phyloP scores from a whole-genome alignment of 2,797 vertebrate species.

The Holocentrus rufus region DNA sequence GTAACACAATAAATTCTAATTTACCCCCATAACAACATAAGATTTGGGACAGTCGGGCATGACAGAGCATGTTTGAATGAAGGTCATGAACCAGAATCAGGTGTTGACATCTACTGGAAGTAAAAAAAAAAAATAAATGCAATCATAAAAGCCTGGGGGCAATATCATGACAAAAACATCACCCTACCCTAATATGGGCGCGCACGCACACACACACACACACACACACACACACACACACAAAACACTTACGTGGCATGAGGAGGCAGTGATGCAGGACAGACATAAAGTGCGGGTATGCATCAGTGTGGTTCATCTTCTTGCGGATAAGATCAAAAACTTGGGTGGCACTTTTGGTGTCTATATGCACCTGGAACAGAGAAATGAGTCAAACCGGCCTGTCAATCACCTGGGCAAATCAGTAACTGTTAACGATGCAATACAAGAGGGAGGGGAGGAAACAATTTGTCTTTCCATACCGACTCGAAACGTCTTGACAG shows the following conservation, averaged over 20 bases:
- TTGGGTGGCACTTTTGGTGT: constrained; percentile 97
- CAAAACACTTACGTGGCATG: constrained; percentile 93
- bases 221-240: neutral
- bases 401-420: neutral
- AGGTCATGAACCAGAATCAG: no score
- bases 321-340: constrained; percentile 98
- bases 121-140: no score
- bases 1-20: no score
- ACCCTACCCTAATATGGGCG: neutral
- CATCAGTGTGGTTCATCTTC: constrained; percentile 96
- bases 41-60: no score
- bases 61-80: no score
- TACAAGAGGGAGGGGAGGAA: neutral
- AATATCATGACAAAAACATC: neutral
- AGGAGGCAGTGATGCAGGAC: constrained; percentile 99
- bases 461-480: constrained; percentile 71
- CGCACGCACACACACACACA: neutral
- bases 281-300: constrained; percentile 98
- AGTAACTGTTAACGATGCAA: neutral
- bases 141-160: no score
- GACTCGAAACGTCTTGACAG: constrained; percentile 96
- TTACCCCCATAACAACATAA: no score
- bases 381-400: neutral
- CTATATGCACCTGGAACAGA: constrained; percentile 89
- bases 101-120: no score